Evolutionary conservation across 2,888 invertebrate genomes (phyloP).

Genomic region (Diabrotica balteata): DNA sequence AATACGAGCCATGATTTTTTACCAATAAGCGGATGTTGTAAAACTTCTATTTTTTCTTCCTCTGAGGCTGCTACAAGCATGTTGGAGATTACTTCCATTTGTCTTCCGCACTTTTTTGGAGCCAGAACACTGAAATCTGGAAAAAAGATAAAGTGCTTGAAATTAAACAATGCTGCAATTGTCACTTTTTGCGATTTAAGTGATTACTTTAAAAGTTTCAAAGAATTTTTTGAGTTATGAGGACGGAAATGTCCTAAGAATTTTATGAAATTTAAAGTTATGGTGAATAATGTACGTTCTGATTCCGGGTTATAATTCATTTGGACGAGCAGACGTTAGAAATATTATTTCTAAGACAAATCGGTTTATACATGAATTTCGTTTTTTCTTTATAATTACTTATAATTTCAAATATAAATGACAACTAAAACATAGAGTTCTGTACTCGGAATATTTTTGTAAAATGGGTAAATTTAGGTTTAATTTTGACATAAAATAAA

Average conservation of each 20-base stretch:
- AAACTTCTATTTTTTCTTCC: constrained; percentile 56
- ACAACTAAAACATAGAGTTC: too few relatives aligned
- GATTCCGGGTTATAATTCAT: too few relatives aligned
- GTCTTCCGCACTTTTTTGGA: constrained; percentile 53
- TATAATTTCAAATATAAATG: too few relatives aligned
- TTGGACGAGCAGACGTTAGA: too few relatives aligned
- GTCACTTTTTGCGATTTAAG: neutral
- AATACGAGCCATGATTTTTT: constrained; percentile 24
- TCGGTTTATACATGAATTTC: too few relatives aligned
- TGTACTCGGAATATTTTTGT: too few relatives aligned
- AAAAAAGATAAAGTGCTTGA: constrained; percentile 50
- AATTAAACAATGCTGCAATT: constrained; percentile 36
- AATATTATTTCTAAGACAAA: too few relatives aligned
- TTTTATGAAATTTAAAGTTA: neutral
- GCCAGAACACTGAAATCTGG: constrained; percentile 58
- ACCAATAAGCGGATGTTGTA: constrained; percentile 62
- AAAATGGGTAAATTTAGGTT: too few relatives aligned
- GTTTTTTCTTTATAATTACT: too few relatives aligned
- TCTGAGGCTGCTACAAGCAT: constrained; percentile 57
- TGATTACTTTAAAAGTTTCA: neutral
- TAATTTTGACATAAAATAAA: too few relatives aligned
- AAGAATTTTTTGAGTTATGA: neutral
- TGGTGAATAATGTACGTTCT: constrained; percentile 34
- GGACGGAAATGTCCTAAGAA: neutral
- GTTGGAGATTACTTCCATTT: constrained; percentile 60